These are phyloP conservation scores for Drosophila anceps DNA, from an alignment of 2,888 invertebrate genomes.

Conservation along the genomic window DNA sequence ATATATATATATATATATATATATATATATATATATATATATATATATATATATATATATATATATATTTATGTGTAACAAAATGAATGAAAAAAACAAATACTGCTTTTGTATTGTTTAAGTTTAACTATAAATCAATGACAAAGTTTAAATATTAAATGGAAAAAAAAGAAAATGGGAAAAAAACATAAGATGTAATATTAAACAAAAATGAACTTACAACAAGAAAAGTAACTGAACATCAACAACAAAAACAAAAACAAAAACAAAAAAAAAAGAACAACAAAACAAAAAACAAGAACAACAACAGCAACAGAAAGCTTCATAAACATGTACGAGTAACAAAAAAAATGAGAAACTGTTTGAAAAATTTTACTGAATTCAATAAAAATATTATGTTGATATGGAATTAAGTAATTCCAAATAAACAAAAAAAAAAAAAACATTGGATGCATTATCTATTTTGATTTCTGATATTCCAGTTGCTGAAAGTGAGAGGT, in stretches of 20 bases:
- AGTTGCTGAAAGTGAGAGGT: not conserved
- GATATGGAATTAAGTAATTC: conserved; percentile 84
- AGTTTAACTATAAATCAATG: conserved; percentile 81
- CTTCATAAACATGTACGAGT: conserved; percentile 71
- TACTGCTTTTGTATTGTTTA: conserved; percentile 85
- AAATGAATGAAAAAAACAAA: conserved; percentile 74
- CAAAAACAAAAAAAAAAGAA: conserved; percentile 24
- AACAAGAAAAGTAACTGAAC: conserved; percentile 57
- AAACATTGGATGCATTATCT: not conserved
- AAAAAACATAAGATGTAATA: conserved; percentile 64
- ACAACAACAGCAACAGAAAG: conserved; percentile 51
- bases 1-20: conserved; percentile 58
- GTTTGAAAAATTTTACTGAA: conserved; percentile 84
- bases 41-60: conserved; percentile 25
- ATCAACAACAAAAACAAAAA: conserved; percentile 50
- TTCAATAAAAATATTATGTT: conserved; percentile 84
- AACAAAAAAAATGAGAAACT: conserved; percentile 73
- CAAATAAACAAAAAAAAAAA: conserved; percentile 79
- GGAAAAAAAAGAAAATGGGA: conserved; percentile 36
- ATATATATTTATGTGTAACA: conserved; percentile 68
- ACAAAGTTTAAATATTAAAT: conserved; percentile 64
- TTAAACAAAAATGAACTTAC: conserved; percentile 55
- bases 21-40: too few relatives aligned
- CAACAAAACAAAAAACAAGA: conserved; percentile 50
- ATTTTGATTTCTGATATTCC: not conserved